Evolutionary conservation across 2,113 vertebrate genomes (phyloP).

Genomic region (Smithornis capensis): DNA sequence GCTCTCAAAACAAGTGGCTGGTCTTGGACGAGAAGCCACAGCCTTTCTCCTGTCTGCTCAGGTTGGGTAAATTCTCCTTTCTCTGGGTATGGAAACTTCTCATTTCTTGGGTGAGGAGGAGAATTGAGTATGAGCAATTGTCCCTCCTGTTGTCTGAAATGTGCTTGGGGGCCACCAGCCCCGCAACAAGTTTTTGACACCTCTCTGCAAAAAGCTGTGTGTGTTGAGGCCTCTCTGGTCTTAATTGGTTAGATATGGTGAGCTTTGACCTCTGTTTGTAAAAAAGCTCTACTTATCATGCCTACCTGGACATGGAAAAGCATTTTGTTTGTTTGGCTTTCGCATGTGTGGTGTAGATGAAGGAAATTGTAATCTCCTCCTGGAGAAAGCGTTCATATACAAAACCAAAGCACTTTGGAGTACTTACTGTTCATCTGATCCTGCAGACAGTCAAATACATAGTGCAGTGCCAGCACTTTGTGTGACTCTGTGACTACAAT

Average conservation of each 20-base stretch:
- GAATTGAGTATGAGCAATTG: background rate
- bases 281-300: background rate
- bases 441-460: background rate
- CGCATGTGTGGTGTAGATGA: accelerated
- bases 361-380: background rate
- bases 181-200: background rate
- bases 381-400: background rate
- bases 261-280: background rate
- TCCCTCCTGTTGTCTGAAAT: background rate
- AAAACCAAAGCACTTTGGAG: background rate
- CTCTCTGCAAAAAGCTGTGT: background rate
- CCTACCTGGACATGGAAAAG: background rate
- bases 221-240: background rate
- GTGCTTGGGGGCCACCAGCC: background rate
- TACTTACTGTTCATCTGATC: background rate
- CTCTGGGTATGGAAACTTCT: background rate
- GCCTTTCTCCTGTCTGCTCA: background rate
- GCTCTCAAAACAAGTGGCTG: background rate
- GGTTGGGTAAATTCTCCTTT: background rate
- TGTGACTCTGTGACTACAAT: background rate
- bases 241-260: background rate
- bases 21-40: background rate
- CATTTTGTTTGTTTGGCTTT: background rate
- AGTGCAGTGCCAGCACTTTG: background rate
- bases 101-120: background rate